phyloP scores from a whole-genome alignment of 2,888 invertebrate genomes.

The Dynastes hyllus region DNA sequence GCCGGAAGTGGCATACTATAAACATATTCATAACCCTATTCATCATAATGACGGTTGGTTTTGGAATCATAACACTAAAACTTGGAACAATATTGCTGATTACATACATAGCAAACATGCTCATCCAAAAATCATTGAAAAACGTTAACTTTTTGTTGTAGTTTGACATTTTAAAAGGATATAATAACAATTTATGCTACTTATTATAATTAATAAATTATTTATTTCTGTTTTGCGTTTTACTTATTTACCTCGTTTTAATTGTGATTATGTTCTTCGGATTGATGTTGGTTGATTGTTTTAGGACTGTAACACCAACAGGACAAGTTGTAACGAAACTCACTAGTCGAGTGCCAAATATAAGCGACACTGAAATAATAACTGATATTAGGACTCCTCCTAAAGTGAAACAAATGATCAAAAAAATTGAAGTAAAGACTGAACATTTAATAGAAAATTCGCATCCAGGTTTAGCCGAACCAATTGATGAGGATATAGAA shows the following conservation, averaged over 20 bases:
- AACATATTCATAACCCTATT: conserved; percentile 68
- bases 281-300: conserved; percentile 43
- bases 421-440: conserved; percentile 58
- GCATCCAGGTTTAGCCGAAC: conserved; percentile 76
- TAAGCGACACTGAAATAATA: conserved; percentile 69
- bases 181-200: conserved; percentile 36
- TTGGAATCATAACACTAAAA: conserved; percentile 75
- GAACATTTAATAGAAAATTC: conserved; percentile 65
- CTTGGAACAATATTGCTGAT: conserved; percentile 71
- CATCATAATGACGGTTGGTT: conserved; percentile 74
- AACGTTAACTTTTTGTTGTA: neutral
- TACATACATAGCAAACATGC: conserved; percentile 53
- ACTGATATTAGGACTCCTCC: conserved; percentile 79
- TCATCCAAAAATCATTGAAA: conserved; percentile 1
- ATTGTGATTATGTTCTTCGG: conserved; percentile 1
- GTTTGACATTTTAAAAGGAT: conserved; percentile 5
- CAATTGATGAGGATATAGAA: conserved; percentile 65
- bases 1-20: conserved; percentile 62
- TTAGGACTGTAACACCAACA: conserved; percentile 33
- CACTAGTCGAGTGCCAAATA: neutral
- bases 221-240: conserved; percentile 32
- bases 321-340: conserved; percentile 30
- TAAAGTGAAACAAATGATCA: conserved; percentile 73
- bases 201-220: conserved; percentile 45
- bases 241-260: conserved; percentile 29